Base-by-base conservation (phyloP, 2,797 vertebrate genomes). In the Phaenicophaeus curvirostris region DNA sequence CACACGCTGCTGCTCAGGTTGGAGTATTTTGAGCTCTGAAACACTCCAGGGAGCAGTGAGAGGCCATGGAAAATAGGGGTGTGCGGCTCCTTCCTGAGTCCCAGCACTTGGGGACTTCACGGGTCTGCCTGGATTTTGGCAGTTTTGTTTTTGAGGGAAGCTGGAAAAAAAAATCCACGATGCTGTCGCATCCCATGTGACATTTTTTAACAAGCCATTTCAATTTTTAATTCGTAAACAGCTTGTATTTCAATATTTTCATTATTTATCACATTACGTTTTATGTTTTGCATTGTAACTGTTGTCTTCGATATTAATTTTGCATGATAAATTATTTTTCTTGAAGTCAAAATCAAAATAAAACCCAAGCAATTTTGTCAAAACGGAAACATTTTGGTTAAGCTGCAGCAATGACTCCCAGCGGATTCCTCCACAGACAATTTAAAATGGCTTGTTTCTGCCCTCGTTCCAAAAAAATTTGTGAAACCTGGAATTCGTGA, bases 231-330 rank as follows among this genome's bases (percentile, higher is more conserved):
- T 91, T 85, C 68, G 3, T 31, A 65, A 95, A 41, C 93, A 95
- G 89, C 66, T 75, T 75, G 69, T 81, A 65, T 88, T 95, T 83
- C 94, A 93, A 59, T 55, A 81, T 68, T 81, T 96, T 74, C 79
- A 94, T 96, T 93, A 96, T 96, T 96, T 93, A 96, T 96, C 79
- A 48, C 80, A 37, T 91, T 75, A 57, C 12, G 7, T 83, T 95
- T 87, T 90, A 74, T 93, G 62, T 93, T 95, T 90, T 81, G 85
- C 69, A 27, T 78, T 75, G 62, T 91, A 91, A 81, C 85, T 88
- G 57, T 83, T 93, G 81, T 91, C 72, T 95, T 66, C 79, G 30
- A 0, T 69, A 94, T 96, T 92, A 94, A 94, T 92, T 96, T 94
- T 96, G 51, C 93, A 95, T 85, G 91, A 93, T 77, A 68, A 89